phyloP scores from a whole-genome alignment of 2,113 vertebrate species.

The Lipotes vexillifer region DNA sequence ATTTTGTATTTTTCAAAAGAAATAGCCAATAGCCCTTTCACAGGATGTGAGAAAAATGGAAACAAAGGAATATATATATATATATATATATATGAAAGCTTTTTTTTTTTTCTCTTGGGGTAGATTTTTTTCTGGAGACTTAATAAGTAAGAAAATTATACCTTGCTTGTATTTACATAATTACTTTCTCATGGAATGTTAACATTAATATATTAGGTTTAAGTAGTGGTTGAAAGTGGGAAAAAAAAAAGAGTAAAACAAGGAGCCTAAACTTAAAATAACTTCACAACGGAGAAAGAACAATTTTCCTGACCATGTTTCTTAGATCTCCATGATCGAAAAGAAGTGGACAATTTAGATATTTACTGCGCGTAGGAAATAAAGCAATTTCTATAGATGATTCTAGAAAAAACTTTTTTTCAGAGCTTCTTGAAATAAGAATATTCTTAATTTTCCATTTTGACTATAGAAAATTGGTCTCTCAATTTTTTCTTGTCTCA shows the following conservation, averaged over 20 bases:
- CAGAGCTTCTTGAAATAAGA: not conserved
- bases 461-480: not conserved
- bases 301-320: not conserved
- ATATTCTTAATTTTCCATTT: not conserved
- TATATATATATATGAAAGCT: not conserved
- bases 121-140: constrained; percentile 13
- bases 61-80: not conserved
- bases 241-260: not conserved
- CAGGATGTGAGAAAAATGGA: not conserved
- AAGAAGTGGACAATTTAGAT: not conserved
- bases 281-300: not conserved
- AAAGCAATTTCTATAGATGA: not conserved
- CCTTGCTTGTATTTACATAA: not conserved
- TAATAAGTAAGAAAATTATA: not conserved
- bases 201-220: not conserved
- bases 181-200: not conserved
- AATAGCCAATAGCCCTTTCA: not conserved
- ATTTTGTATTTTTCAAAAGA: constrained; percentile 9
- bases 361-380: not conserved
- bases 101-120: constrained; percentile 30
- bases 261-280: not conserved
- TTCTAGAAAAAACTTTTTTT: not conserved
- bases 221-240: not conserved
- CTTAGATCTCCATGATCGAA: not conserved
- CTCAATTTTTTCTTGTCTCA: not conserved